These are phyloP conservation scores for Nyctereutes procyonoides DNA, from an alignment of 2,113 vertebrate species.

Conservation along the genomic window DNA sequence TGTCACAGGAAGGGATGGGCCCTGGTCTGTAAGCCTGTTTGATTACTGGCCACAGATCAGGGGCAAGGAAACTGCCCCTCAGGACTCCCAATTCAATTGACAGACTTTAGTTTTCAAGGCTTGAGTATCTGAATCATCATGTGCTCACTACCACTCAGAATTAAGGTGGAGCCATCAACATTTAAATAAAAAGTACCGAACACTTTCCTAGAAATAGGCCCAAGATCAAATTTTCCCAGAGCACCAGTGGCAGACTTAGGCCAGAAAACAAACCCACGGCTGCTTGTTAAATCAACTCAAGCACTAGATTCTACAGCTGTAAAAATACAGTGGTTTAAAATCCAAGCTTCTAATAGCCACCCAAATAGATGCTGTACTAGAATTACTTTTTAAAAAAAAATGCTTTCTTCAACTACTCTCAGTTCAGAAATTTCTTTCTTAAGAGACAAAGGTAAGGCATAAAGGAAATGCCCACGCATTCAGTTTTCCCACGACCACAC, in stretches of 20 bases:
- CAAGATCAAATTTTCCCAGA: constrained; percentile 63
- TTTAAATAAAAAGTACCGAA: constrained; percentile 3
- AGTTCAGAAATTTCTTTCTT: not conserved
- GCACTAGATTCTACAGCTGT: constrained; percentile 51
- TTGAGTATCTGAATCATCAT: not conserved
- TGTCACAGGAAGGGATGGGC: not conserved
- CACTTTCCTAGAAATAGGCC: constrained; percentile 62
- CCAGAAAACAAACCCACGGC: constrained; percentile 39
- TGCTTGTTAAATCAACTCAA: constrained; percentile 69
- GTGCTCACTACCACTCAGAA: not conserved
- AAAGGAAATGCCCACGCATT: not conserved
- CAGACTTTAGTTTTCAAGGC: not conserved
- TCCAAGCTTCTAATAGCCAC: constrained; percentile 60
- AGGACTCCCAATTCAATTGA: not conserved
- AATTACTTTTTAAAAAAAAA: not conserved
- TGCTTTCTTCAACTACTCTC: not conserved
- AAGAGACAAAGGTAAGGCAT: constrained; percentile 33
- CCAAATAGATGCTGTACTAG: constrained; percentile 36
- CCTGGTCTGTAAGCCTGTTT: not conserved
- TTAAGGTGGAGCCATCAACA: not conserved
- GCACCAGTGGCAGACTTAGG: constrained; percentile 25
- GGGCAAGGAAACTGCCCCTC: not conserved
- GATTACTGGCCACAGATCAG: not conserved
- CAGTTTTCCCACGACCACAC: not conserved
- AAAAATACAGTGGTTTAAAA: constrained; percentile 70